Evolutionary conservation across 2,888 invertebrate species (phyloP).

Genomic region (Dryadula phaetusa): DNA sequence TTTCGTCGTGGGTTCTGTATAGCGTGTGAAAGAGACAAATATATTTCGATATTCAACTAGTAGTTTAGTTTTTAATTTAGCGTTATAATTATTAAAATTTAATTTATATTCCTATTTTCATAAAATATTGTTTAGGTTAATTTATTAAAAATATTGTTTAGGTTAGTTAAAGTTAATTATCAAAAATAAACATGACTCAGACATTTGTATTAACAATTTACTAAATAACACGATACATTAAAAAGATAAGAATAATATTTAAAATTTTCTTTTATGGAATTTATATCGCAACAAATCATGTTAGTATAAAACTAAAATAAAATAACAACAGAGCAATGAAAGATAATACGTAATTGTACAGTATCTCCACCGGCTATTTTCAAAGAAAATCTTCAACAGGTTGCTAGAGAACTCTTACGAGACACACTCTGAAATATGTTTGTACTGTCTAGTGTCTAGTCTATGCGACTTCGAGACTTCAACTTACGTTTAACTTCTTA

Average conservation of each 20-base stretch:
- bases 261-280: neutral
- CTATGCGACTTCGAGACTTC: conserved; percentile 22
- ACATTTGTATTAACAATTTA: too few species aligned
- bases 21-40: conserved; percentile 64
- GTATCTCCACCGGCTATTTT: conserved; percentile 62
- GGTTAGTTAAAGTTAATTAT: too few species aligned
- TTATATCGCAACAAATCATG: neutral
- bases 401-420: conserved; percentile 53
- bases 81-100: neutral
- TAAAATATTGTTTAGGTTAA: too few species aligned
- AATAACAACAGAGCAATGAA: neutral
- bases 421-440: conserved; percentile 47
- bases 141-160: too few species aligned
- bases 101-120: too few species aligned
- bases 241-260: too few species aligned
- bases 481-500: neutral
- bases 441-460: conserved; percentile 17
- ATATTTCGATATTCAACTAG: conserved; percentile 51
- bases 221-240: too few species aligned
- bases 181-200: too few species aligned
- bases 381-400: conserved; percentile 67
- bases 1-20: conserved; percentile 62
- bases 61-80: conserved; percentile 35
- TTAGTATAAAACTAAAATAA: neutral
- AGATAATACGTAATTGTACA: conserved; percentile 14